A percentile compares a stretch with the other conserved stretches of the same genome.
phyloP scores from a whole-genome alignment of 2,113 vertebrate genomes.

The Chaetura pelagica region DNA sequence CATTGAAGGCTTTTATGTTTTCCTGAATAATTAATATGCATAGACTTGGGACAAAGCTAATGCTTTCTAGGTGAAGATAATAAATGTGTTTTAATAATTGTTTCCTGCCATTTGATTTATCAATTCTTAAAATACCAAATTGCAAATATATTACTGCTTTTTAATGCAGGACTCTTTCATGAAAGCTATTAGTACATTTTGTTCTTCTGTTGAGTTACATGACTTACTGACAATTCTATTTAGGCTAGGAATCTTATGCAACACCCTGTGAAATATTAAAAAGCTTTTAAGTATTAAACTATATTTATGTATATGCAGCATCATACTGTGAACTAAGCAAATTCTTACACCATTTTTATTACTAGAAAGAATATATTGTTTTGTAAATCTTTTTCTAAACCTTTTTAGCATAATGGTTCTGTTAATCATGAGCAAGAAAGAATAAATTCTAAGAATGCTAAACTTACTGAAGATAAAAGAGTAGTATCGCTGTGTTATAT shows the following conservation, averaged over 20 bases:
- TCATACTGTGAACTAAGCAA: not conserved
- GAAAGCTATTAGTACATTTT: not conserved
- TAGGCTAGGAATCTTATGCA: not conserved
- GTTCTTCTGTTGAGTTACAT: not conserved
- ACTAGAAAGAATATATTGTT: not conserved
- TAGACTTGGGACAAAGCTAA: not conserved
- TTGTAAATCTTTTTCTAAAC: not conserved
- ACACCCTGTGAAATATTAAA: slow-evolving; percentile 19
- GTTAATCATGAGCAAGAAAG: not conserved
- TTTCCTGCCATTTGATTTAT: slow-evolving; percentile 18
- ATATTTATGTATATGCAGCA: not conserved
- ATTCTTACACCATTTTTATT: not conserved
- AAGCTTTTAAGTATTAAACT: slow-evolving; percentile 20
- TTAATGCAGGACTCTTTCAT: not conserved
- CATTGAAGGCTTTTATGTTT: not conserved
- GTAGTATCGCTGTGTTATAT: not conserved
- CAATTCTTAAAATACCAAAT: slow-evolving; percentile 28
- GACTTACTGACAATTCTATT: not conserved
- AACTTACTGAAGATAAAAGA: not conserved
- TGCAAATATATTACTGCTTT: not conserved
- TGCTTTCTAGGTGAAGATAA: slow-evolving; percentile 21
- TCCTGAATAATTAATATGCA: slow-evolving; percentile 18
- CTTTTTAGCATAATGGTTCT: not conserved
- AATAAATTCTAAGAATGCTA: not conserved
- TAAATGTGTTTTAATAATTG: not conserved